Conservation (phyloP, 1,140 invertebrate genomes). For the Luehdorfia chinensis region DNA sequence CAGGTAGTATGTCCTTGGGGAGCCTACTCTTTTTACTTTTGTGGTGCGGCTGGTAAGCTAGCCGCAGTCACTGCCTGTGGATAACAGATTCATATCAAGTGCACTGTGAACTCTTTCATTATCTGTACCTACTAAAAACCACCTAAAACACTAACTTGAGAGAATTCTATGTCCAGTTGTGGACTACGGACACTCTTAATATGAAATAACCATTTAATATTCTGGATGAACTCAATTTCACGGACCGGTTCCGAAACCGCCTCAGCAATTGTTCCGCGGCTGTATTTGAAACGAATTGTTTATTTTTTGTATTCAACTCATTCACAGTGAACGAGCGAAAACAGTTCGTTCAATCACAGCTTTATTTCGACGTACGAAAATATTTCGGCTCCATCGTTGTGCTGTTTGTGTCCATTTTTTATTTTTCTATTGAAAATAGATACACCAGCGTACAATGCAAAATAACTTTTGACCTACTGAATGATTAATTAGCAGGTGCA, state of each 20-base stretch:
- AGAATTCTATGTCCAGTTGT: no score
- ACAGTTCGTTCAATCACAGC: conserved; percentile 15
- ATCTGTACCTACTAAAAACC: no score
- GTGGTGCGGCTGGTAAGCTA: no score
- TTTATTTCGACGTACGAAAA: conserved; percentile 16
- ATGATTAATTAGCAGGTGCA: conserved; percentile 11
- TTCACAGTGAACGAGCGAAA: conserved; percentile 11
- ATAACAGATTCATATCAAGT: no score
- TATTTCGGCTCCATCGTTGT: conserved; percentile 14
- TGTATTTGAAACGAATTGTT: neutral
- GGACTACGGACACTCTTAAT: no score
- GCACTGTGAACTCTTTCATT: no score
- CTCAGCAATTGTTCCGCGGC: conserved; percentile 2
- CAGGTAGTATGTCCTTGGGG: no score
- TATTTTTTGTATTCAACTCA: conserved; percentile 4
- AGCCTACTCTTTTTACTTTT: no score
- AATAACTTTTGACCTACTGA: conserved; percentile 15
- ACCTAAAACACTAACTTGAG: no score
- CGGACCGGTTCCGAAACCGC: neutral
- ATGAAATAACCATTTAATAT: no score
- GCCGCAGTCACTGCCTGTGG: no score
- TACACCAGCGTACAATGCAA: neutral
- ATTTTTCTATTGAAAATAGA: conserved; percentile 12
- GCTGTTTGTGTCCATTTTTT: conserved; percentile 11
- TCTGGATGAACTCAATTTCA: no score